Conservation (phyloP, 1,140 invertebrate genomes). For the Trichonephila clavipes region DNA sequence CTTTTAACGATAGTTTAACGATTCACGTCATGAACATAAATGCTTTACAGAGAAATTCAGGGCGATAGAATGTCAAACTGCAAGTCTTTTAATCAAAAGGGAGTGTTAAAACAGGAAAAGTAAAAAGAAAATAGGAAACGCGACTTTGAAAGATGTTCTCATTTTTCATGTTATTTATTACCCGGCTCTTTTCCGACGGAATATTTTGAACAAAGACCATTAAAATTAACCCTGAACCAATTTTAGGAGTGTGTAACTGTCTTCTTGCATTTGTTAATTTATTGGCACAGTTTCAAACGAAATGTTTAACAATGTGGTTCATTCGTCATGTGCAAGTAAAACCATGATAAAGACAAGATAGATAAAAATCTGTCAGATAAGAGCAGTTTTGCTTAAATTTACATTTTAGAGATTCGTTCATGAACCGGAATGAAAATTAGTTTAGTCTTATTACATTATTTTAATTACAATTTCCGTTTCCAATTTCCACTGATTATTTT, state of each 20-base stretch:
- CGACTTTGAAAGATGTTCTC: slow-evolving; percentile 33
- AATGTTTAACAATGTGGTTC: slow-evolving; percentile 40
- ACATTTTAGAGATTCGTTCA: not conserved
- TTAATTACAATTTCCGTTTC: not conserved
- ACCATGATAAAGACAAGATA: slow-evolving; percentile 22
- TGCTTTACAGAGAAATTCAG: not conserved
- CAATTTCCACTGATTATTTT: not conserved
- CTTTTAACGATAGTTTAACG: slow-evolving; percentile 27
- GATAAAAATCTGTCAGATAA: slow-evolving; percentile 49
- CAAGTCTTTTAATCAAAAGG: slow-evolving; percentile 1
- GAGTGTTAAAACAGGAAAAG: slow-evolving; percentile 12
- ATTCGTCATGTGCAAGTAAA: slow-evolving; percentile 25
- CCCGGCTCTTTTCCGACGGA: not conserved
- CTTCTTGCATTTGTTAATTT: slow-evolving; percentile 38
- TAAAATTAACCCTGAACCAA: slow-evolving; percentile 43
- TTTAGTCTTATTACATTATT: not conserved
- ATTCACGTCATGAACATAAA: slow-evolving; percentile 1
- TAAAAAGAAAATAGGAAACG: not conserved
- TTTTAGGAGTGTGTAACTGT: slow-evolving; percentile 39
- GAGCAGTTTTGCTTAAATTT: slow-evolving; percentile 12
- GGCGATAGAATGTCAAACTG: not conserved
- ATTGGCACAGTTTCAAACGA: slow-evolving; percentile 38
- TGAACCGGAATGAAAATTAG: not conserved
- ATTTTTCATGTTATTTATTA: slow-evolving; percentile 12
- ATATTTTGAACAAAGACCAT: slow-evolving; percentile 42